Evolutionary conservation across 2,888 invertebrate genomes (phyloP), one percentile per base, ranked within the genome.

Genomic region (Cephus nigrinus): DNA sequence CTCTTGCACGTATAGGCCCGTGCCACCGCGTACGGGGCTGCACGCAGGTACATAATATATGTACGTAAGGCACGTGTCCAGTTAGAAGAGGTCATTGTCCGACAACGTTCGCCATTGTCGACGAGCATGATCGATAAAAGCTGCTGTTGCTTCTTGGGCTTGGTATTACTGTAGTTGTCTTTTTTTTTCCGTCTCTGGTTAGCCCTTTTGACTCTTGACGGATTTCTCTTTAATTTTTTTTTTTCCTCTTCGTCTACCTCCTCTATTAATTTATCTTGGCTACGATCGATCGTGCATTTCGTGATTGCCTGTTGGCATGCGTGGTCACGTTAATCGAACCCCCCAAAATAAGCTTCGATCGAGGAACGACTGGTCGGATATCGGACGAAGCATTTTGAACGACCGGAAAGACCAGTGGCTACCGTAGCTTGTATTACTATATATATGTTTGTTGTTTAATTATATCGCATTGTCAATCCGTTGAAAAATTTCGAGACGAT

Each of bases 31-130:
- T 12, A 23, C 15, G 23, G 23, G 55, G 23, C 9, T 15, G 55
- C 55, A 55, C 55, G 55, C 55, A 55, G 55, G 55, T 55, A 55
- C 55, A 55, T 55, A 9, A 55, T 55, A 55, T 55, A 55, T 55
- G 55, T 55, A 55, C 55, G 71, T 71, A 33, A 32, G 71, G 71
- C 71, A 71, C 71, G 71, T 71, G 71, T 71, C 32, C 33, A 31
- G 32, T 31, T 31, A 31, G 71, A 31, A 33, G 71, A 33, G 71
- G 71, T 71, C 71, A 71, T 33, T 71, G 71, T 3, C 71, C 71
- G 71, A 71, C 71, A 71, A 71, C 71, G 71, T 71, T 71, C 71
- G 31, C 71, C 71, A 33, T 71, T 71, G 71, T 71, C 31, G 71
- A 71, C 55, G 23, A 1, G 23, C 71, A 71, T 15, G 71, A 71